Percentiles rank a stretch among this genome's conserved stretches.
phyloP scores from a whole-genome alignment of 2,888 invertebrate species.

The Orchesella flavescens region DNA sequence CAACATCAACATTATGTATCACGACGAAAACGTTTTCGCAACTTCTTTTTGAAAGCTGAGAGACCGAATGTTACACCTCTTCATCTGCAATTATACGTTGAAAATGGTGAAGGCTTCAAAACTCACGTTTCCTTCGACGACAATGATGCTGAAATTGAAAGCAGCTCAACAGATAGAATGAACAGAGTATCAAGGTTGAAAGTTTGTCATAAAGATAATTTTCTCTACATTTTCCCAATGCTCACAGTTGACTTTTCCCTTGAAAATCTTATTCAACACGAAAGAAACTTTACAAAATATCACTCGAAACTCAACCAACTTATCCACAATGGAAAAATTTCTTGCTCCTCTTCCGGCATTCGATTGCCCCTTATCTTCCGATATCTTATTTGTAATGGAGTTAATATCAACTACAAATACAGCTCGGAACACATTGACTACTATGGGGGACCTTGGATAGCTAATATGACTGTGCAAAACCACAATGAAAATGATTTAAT shows the following conservation, averaged over 20 bases:
- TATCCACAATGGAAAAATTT: constrained; percentile 12
- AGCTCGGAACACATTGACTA: background rate
- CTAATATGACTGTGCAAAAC: background rate
- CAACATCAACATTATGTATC: background rate
- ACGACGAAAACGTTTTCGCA: background rate
- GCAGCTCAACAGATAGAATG: too few species aligned
- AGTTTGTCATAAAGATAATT: constrained; percentile 36
- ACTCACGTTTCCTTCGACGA: background rate
- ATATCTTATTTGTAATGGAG: constrained; percentile 20
- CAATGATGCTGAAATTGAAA: background rate
- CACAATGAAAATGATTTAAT: background rate
- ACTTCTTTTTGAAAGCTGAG: background rate
- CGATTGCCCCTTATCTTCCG: background rate
- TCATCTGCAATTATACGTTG: background rate
- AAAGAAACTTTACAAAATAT: background rate
- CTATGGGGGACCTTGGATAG: background rate
- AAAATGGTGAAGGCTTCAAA: background rate
- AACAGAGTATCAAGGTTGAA: background rate
- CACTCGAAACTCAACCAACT: background rate
- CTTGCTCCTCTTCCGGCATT: background rate
- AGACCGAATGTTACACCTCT: constrained; percentile 33
- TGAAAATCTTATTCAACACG: background rate
- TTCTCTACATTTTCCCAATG: constrained; percentile 26
- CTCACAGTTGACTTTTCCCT: constrained; percentile 4
- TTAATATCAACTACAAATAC: background rate